Base-by-base conservation (phyloP, 2,797 vertebrate genomes). In the Sebastes oblongus region DNA sequence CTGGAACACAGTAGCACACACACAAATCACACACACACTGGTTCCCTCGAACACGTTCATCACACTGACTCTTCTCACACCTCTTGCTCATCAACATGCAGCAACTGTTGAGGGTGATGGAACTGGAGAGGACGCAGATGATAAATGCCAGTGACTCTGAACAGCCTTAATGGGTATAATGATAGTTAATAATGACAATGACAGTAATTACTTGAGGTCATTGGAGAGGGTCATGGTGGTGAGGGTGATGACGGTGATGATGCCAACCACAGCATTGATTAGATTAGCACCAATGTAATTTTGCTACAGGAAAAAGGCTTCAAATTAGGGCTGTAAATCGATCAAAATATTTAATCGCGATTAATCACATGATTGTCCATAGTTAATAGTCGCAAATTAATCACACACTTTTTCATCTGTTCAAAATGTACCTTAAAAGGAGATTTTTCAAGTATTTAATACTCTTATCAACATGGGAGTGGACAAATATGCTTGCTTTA, bases 31-130 rank as follows among this genome's bases (percentile, higher is more conserved):
- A 74, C 69, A 70, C 75, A 67, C 32, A 71, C 54, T 42, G 71
- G 22, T 78, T 81, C 25, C 18, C 82, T 42, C 11, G 3, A 55
- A 83, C 79, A 61, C 27, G 66, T 42, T 88, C 52, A 55, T 88
- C 74, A 70, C 68, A 42, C 76, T 64, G 62, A 84, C 61, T 80
- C 72, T 14, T 65, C 76, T 93, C 81, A 46, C 89, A 78, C 65
- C 73, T 89, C 76, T 27, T 73, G 79, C 84, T 94, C 86, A 89
- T 92, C 78, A 74, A 62, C 85, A 90, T 87, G 87, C 87, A 83
- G 83, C 24, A 67, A 86, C 77, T 68, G 73, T 56, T 58, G 46
- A 81, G 74, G 67, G 42, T 50, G 70, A 82, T 66, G 61, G 79
- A 83, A 68, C 72, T 25, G 72, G 78, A 61, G 64, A 80, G 75